Evolutionary conservation across 2,113 vertebrate genomes (phyloP).

Genomic region (Hylia prasina): DNA sequence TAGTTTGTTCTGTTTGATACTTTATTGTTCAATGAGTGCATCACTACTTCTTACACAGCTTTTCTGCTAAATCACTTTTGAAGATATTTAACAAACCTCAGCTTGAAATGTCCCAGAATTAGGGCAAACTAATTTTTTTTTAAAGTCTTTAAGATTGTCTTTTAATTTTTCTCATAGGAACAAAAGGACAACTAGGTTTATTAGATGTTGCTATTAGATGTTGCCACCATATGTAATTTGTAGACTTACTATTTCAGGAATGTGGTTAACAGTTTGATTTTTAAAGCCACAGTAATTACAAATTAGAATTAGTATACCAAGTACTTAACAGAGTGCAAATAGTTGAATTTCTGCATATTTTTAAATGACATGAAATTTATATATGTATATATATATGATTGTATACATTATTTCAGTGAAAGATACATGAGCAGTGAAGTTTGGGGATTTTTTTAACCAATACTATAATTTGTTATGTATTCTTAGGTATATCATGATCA

Average conservation of each 20-base stretch:
- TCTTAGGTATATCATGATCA: not conserved
- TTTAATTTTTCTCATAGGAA: not conserved
- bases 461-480: not conserved
- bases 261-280: not conserved
- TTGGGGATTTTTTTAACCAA: not conserved
- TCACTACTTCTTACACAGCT: not conserved
- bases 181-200: not conserved
- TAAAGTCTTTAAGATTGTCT: not conserved
- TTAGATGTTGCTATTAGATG: not conserved
- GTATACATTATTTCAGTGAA: not conserved
- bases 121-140: not conserved
- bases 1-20: slow-evolving; percentile 47
- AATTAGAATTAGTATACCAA: not conserved
- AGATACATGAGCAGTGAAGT: not conserved
- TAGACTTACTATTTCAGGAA: not conserved
- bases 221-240: not conserved
- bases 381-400: not conserved
- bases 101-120: not conserved
- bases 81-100: not conserved
- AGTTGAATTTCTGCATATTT: not conserved
- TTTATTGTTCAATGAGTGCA: slow-evolving; percentile 28
- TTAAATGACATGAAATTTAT: not conserved
- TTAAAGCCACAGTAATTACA: not conserved
- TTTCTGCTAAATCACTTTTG: not conserved
- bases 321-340: not conserved